A percentile compares a stretch with the other conserved stretches of the same genome.
Evolutionary conservation across 2,113 vertebrate genomes (phyloP).

Genomic region (Egretta garzetta): DNA sequence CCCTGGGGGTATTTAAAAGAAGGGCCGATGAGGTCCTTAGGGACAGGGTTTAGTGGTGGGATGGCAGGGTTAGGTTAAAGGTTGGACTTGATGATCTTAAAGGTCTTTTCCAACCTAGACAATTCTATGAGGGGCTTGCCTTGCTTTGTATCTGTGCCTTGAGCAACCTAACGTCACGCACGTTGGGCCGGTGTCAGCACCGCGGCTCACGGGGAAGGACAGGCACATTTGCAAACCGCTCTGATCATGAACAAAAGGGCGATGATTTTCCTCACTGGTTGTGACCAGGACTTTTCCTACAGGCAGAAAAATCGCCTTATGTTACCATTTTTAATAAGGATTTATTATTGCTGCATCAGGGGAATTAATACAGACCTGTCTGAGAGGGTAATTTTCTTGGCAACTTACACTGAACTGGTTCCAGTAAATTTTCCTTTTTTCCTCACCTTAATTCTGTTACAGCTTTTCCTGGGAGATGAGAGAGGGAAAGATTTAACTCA

Average conservation of each 20-base stretch:
- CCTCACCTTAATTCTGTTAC: constrained; percentile 8
- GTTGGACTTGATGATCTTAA: too few species aligned
- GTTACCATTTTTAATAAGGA: constrained; percentile 32
- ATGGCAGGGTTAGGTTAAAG: too few species aligned
- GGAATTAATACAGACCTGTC: neutral
- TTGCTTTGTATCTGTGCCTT: accelerated
- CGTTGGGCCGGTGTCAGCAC: neutral
- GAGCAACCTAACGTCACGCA: accelerated
- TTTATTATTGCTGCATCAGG: constrained; percentile 37
- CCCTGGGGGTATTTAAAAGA: too few species aligned
- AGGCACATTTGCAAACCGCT: accelerated
- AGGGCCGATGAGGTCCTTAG: too few species aligned
- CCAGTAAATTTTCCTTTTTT: neutral
- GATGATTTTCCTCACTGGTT: neutral
- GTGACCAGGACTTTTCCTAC: neutral
- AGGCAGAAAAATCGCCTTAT: constrained; percentile 13
- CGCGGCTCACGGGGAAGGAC: accelerated
- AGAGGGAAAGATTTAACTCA: neutral
- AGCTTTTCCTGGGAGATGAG: constrained; percentile 8
- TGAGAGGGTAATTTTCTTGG: constrained; percentile 40
- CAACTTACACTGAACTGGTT: neutral
- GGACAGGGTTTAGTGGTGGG: too few species aligned
- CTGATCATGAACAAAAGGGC: neutral
- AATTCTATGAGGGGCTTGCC: neutral
- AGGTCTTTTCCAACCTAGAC: too few species aligned